These are phyloP conservation scores for Cyrtonyx montezumae DNA, from an alignment of 2,113 vertebrate species.

Conservation along the genomic window DNA sequence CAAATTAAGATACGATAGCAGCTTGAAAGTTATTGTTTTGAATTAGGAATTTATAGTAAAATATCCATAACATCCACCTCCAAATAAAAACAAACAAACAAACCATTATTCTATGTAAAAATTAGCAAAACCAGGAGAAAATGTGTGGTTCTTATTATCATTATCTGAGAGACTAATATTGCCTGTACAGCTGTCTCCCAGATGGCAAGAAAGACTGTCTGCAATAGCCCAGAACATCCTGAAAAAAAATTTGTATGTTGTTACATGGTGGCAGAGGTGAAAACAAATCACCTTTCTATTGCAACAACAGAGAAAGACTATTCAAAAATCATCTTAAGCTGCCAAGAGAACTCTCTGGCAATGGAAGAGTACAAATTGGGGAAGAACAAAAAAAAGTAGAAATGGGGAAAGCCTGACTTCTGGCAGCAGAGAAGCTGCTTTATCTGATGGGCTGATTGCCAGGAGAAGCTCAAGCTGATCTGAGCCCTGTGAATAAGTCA, in stretches of 20 bases:
- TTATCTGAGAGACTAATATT: not conserved
- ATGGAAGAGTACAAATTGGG: not conserved
- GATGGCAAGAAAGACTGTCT: not conserved
- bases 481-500: accelerated
- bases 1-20: not conserved
- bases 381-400: conserved; percentile 4
- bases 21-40: not conserved
- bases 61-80: not conserved
- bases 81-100: not conserved
- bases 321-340: not conserved
- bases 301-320: not conserved
- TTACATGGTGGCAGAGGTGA: not conserved
- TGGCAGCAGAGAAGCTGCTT: conserved; percentile 2
- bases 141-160: not conserved
- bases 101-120: not conserved
- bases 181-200: not conserved
- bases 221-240: not conserved
- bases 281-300: not conserved
- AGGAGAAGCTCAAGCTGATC: not conserved
- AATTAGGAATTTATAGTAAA: not conserved
- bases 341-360: conserved; percentile 25
- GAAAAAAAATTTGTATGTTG: not conserved
- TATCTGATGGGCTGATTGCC: conserved; percentile 15
- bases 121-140: not conserved
- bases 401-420: conserved; percentile 28